These are phyloP conservation scores for Coenonympha arcania DNA, from an alignment of 2,888 invertebrate species.

Conservation along the genomic window DNA sequence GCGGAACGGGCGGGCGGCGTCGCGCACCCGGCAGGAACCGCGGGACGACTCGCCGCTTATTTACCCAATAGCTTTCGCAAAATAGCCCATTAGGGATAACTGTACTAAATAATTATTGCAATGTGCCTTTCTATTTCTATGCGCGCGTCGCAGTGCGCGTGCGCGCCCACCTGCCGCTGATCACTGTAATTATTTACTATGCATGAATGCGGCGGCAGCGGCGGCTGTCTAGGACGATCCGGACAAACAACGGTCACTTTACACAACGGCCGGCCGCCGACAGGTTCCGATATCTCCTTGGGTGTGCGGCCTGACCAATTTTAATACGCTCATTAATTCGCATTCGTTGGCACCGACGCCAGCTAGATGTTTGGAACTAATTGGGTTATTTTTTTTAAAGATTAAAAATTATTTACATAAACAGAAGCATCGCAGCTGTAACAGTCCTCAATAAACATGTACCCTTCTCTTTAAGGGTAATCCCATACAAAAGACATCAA, in stretches of 20 bases:
- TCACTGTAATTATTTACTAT: slow-evolving; percentile 74
- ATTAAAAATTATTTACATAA: background rate
- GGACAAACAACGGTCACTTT: slow-evolving; percentile 67
- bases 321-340: slow-evolving; percentile 59
- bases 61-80: slow-evolving; percentile 73
- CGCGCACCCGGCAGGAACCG: slow-evolving; percentile 56
- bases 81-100: slow-evolving; percentile 73
- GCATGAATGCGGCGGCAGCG: slow-evolving; percentile 61
- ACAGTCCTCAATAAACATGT: background rate
- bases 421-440: background rate
- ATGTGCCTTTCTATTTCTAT: slow-evolving; percentile 75
- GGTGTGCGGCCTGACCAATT: slow-evolving; percentile 60
- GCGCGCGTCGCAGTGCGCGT: slow-evolving; percentile 51
- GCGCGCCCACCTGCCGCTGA: slow-evolving; percentile 69
- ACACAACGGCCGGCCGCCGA: slow-evolving; percentile 49
- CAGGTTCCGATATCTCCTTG: slow-evolving; percentile 63
- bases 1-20: slow-evolving; percentile 18
- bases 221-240: slow-evolving; percentile 66
- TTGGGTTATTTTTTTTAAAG: slow-evolving; percentile 23
- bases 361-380: slow-evolving; percentile 41
- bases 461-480: background rate
- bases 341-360: slow-evolving; percentile 45
- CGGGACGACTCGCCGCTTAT: slow-evolving; percentile 62
- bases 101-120: slow-evolving; percentile 75
- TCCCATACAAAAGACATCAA: slow-evolving; percentile 4